Evolutionary conservation across 2,888 invertebrate species (phyloP), one percentile per base, ranked within the genome.

Genomic region (Drosophila imparisetae): DNA sequence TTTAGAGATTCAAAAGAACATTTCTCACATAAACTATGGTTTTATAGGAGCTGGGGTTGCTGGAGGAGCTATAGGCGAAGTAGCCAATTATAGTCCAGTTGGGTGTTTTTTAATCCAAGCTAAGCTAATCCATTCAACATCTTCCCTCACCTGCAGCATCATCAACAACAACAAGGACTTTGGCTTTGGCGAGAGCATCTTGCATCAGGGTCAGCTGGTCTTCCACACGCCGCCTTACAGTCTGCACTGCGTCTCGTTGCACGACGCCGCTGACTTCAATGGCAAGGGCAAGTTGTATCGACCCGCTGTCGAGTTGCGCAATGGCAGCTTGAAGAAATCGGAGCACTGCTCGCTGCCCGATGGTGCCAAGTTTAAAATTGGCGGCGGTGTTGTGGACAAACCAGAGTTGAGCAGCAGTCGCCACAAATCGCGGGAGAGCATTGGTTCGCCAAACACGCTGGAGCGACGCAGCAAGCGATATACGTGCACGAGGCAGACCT

Each of bases 171-270:
- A 96, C 4, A 96, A 96, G 83, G 98, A 98, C 91, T 97, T 96
- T 83, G 98, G 98, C 0, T 99, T 97, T 91, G 98, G 98, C 0
- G 98, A 99, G 93, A 98, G 98, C 91, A 95, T 99, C 83, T 93
- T 99, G 29, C 97, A 98, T 91, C 95, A 96, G 66, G 96, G 96
- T 36, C 96, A 97, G 92, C 93, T 98, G 11, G 96, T 98, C 53
- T 98, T 98, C 92, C 97, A 98, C 82, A 97, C 98, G 1, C 97
- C 97, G 0, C 98, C 98, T 0, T 98, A 98, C 89, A 96, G 96
- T 81, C 94, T 96, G 48, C 95, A 96, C 85, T 95, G 96, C 82
- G 96, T 97, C 5, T 95, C 96, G 13, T 92, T 97, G 7, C 96
- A 96, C 91, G 97, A 97, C 58, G 94, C 94, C 11, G 91, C 91